Conservation (phyloP, 2,888 invertebrate species). For the Hesperia comma region DNA sequence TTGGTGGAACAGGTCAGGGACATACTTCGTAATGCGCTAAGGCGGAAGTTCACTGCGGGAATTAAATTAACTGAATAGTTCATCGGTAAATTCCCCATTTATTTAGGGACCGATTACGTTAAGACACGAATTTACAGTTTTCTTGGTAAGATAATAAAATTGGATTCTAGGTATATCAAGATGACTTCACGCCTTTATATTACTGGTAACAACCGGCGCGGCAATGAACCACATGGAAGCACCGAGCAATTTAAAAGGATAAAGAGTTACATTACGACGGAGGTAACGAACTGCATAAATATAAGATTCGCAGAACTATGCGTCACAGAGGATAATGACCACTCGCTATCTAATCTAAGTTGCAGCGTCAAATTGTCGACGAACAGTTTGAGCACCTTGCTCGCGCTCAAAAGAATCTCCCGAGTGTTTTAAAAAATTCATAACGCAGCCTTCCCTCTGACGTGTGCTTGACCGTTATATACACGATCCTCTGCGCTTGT, state of each 20-base stretch:
- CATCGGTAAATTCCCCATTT: no score
- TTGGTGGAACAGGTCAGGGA: no score
- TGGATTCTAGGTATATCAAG: not conserved
- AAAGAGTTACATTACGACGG: slow-evolving; percentile 27
- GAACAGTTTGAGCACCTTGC: slow-evolving; percentile 49
- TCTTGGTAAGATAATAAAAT: no score
- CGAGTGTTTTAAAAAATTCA: slow-evolving; percentile 24
- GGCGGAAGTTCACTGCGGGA: no score
- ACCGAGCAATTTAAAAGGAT: slow-evolving; percentile 28
- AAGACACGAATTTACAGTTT: no score
- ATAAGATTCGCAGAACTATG: slow-evolving; percentile 52
- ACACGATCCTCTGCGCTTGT: slow-evolving; percentile 24
- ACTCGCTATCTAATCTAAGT: slow-evolving; percentile 72
- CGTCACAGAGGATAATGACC: slow-evolving; percentile 69
- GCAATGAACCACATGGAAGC: slow-evolving; percentile 21
- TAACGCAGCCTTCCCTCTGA: slow-evolving; percentile 19
- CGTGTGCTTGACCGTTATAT: slow-evolving; percentile 35
- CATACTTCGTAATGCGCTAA: no score
- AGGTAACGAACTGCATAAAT: slow-evolving; percentile 33
- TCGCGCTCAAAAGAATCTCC: slow-evolving; percentile 39
- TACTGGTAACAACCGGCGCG: slow-evolving; percentile 18
- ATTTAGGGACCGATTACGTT: no score
- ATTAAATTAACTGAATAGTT: no score
- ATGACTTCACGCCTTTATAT: not conserved
- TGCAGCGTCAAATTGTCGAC: slow-evolving; percentile 42